Evolutionary conservation across 2,888 invertebrate genomes (phyloP).

Genomic region (Herminia tarsipennalis): DNA sequence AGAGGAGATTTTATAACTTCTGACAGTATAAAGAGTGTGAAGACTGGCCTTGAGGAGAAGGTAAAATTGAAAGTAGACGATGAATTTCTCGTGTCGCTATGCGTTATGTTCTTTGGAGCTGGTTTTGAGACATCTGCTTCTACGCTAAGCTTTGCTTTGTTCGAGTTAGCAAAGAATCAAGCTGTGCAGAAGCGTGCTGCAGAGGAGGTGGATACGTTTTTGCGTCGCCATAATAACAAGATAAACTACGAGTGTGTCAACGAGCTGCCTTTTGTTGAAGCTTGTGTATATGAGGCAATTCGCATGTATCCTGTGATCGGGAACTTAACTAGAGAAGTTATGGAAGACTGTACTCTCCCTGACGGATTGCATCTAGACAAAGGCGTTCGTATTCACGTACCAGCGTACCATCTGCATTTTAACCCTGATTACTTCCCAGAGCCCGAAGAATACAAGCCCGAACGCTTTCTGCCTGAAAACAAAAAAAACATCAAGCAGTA

Average conservation of each 20-base stretch:
- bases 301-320: conserved; percentile 1
- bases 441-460: no score
- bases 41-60: conserved; percentile 35
- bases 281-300: background rate
- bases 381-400: no score
- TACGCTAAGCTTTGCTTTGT: background rate
- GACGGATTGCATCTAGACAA: no score
- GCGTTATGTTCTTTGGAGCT: conserved; percentile 73
- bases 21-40: conserved; percentile 48
- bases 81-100: conserved; percentile 77
- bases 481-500: no score
- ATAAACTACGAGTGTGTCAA: background rate
- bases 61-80: conserved; percentile 54
- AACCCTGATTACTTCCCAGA: no score
- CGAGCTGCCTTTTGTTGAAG: conserved; percentile 1
- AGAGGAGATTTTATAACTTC: conserved; percentile 46
- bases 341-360: no score
- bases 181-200: background rate
- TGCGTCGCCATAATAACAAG: background rate
- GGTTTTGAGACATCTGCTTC: conserved; percentile 63
- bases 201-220: background rate
- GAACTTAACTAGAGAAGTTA: background rate
- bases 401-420: no score
- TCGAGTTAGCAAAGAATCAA: no score
- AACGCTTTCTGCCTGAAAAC: no score